Conservation (phyloP, 1,140 invertebrate genomes). For the Diorhabda elongata region DNA sequence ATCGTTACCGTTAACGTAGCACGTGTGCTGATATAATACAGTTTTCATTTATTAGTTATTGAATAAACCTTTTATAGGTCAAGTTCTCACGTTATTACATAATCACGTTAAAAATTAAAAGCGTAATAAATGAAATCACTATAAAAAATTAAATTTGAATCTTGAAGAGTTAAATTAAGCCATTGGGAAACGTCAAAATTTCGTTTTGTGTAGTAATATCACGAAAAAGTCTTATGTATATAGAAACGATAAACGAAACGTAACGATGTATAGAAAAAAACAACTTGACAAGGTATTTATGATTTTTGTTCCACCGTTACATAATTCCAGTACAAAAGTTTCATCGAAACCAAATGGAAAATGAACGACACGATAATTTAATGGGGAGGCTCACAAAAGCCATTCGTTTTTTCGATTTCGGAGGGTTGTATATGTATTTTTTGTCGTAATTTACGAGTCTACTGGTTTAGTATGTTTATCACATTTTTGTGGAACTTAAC, state of each 20-base stretch:
- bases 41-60: too few relatives aligned
- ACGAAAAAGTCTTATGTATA: background rate
- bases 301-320: background rate
- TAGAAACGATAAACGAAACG: background rate
- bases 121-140: too few relatives aligned
- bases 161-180: too few relatives aligned
- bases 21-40: too few relatives aligned
- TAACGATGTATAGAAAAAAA: background rate
- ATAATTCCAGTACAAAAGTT: background rate
- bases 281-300: background rate
- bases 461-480: background rate
- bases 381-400: background rate
- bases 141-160: too few relatives aligned
- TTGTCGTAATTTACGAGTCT: background rate
- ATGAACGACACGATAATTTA: background rate
- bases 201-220: too few relatives aligned
- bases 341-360: slow-evolving; percentile 2
- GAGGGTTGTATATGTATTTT: background rate
- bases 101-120: too few relatives aligned
- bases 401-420: background rate
- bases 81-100: too few relatives aligned
- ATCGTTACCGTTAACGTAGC: too few relatives aligned
- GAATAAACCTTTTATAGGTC: too few relatives aligned
- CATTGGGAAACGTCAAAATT: too few relatives aligned
- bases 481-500: background rate